These are phyloP conservation scores for Pterois miles DNA, from an alignment of 2,797 vertebrate genomes.

Conservation along the genomic window DNA sequence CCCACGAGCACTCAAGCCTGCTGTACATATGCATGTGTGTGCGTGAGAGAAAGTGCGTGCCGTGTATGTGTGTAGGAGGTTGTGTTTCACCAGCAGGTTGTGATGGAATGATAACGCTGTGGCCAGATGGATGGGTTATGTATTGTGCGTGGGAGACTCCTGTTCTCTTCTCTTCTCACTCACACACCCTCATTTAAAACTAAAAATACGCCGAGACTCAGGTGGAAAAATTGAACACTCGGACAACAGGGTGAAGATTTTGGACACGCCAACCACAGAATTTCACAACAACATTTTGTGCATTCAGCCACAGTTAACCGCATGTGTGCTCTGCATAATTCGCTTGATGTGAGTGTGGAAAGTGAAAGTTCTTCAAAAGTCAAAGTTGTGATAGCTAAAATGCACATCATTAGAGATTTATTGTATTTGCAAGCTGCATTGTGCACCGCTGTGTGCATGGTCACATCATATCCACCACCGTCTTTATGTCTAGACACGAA, in stretches of 20 bases:
- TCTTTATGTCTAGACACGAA: slow-evolving; percentile 62
- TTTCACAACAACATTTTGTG: background rate
- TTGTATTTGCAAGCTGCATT: background rate
- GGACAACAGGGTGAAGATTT: background rate
- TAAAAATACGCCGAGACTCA: slow-evolving; percentile 62
- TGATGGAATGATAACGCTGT: slow-evolving; percentile 62
- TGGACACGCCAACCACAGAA: background rate
- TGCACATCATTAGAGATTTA: background rate
- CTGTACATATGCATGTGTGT: background rate
- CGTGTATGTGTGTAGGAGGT: slow-evolving; percentile 49
- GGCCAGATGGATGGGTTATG: slow-evolving; percentile 68
- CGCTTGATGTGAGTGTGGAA: background rate
- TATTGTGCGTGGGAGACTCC: slow-evolving; percentile 65
- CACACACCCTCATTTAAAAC: slow-evolving; percentile 47
- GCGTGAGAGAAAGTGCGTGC: background rate
- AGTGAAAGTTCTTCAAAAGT: slow-evolving; percentile 32
- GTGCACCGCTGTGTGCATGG: background rate
- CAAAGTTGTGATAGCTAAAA: background rate
- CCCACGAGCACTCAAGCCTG: background rate
- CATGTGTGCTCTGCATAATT: background rate
- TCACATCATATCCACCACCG: slow-evolving; percentile 12
- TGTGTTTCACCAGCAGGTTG: slow-evolving; percentile 66
- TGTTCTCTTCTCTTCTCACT: slow-evolving; percentile 44
- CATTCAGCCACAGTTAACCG: background rate
- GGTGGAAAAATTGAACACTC: slow-evolving; percentile 34